Conservation (phyloP, 2,113 vertebrate genomes). For the Melanocharis versteri region DNA sequence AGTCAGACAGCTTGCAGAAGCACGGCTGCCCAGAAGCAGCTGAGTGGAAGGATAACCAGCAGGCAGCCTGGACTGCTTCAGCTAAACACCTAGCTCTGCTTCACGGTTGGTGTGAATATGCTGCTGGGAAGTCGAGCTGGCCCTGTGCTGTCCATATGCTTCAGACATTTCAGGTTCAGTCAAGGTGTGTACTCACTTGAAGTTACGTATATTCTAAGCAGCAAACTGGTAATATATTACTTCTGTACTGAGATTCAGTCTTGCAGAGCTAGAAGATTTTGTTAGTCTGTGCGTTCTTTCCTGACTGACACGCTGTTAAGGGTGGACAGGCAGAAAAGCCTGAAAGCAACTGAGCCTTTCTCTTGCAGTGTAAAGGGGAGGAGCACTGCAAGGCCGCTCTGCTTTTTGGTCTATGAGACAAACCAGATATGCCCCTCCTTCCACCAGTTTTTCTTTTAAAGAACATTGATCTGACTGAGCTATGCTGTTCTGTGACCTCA, state of each 20-base stretch:
- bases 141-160: background rate
- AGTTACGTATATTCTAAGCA: background rate
- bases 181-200: too few relatives aligned
- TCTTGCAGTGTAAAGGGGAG: background rate
- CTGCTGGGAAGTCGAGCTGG: background rate
- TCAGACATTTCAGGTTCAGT: background rate
- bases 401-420: background rate
- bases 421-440: background rate
- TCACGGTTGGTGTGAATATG: background rate
- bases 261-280: background rate
- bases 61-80: background rate
- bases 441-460: background rate
- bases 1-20: background rate
- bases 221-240: background rate
- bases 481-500: background rate
- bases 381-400: background rate
- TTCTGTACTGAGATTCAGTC: background rate
- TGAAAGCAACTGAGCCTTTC: background rate
- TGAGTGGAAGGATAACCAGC: background rate
- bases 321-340: background rate
- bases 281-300: background rate
- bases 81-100: background rate
- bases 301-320: rapidly evolving
- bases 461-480: background rate
- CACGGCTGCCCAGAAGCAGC: background rate